A percentile compares a stretch with the other conserved stretches of the same genome.
Evolutionary conservation across 2,113 vertebrate species (phyloP).

Genomic region (Gadus chalcogrammus): DNA sequence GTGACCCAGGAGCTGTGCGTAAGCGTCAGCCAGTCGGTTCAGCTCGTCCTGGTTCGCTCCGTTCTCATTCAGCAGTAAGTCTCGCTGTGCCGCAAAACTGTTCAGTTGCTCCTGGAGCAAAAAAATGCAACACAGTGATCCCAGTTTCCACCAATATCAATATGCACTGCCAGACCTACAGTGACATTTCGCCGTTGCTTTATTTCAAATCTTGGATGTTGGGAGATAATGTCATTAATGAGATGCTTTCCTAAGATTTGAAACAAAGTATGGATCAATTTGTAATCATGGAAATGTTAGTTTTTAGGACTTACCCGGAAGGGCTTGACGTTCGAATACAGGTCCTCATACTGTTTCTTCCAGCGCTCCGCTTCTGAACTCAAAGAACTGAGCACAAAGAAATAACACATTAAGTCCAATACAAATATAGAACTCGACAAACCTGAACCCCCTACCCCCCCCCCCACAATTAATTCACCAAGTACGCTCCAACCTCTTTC

Average conservation of each 20-base stretch:
- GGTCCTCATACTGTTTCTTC: constrained; percentile 83
- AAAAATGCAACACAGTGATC: too few relatives aligned
- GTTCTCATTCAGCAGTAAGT: constrained; percentile 80
- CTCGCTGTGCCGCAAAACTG: constrained; percentile 85
- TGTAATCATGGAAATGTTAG: too few relatives aligned
- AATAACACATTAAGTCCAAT: constrained; percentile 5
- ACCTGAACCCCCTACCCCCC: neutral
- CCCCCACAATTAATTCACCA: neutral
- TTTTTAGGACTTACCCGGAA: constrained; percentile 81
- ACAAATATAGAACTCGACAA: neutral
- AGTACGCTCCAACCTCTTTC: too few relatives aligned
- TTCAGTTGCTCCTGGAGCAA: constrained; percentile 85
- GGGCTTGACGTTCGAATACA: constrained; percentile 85
- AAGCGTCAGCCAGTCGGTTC: constrained; percentile 84
- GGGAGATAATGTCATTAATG: too few relatives aligned
- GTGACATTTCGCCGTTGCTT: too few relatives aligned
- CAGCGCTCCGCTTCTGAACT: constrained; percentile 70
- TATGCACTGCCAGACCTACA: too few relatives aligned
- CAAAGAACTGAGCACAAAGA: constrained; percentile 35
- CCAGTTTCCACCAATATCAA: too few relatives aligned
- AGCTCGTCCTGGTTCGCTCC: constrained; percentile 88
- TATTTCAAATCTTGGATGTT: too few relatives aligned
- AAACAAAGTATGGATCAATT: too few relatives aligned
- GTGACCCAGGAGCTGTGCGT: constrained; percentile 88
- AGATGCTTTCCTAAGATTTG: too few relatives aligned